Conservation (phyloP, 2,113 vertebrate genomes). For the Scatophagus argus region DNA sequence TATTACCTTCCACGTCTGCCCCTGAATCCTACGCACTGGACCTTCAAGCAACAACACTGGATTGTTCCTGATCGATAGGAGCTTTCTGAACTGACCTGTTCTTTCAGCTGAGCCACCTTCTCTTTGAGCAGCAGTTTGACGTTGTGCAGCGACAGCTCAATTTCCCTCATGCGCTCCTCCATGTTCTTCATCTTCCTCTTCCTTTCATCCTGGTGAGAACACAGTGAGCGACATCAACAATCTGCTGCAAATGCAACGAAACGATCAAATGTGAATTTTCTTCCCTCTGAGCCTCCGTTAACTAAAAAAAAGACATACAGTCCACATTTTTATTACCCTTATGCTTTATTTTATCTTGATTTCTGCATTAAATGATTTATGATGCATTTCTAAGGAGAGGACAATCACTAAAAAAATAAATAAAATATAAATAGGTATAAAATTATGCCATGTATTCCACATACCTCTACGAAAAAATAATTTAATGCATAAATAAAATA, state of each 20-base stretch:
- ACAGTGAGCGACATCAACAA: constrained; percentile 38
- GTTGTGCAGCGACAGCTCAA: constrained; percentile 91
- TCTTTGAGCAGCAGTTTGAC: constrained; percentile 94
- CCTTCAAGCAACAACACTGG: not conserved
- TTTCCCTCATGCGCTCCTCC: constrained; percentile 93
- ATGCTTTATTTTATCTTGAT: constrained; percentile 73
- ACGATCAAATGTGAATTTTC: not conserved
- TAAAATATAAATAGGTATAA: constrained; percentile 68
- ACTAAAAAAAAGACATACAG: constrained; percentile 21
- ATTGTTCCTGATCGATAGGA: not conserved
- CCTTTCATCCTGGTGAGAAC: constrained; percentile 84
- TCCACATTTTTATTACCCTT: constrained; percentile 28
- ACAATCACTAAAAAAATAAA: constrained; percentile 53
- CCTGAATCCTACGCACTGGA: too few species aligned
- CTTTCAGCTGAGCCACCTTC: constrained; percentile 94
- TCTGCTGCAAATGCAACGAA: not conserved
- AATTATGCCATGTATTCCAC: constrained; percentile 35
- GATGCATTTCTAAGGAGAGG: constrained; percentile 31
- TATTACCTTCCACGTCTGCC: too few species aligned
- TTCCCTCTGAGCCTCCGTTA: not conserved
- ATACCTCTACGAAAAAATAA: constrained; percentile 68
- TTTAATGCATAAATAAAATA: constrained; percentile 76
- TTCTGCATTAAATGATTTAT: constrained; percentile 47
- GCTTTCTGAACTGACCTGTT: constrained; percentile 86
- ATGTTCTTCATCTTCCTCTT: constrained; percentile 87